A percentile compares a stretch with the other conserved stretches of the same genome.
phyloP scores from a whole-genome alignment of 1,140 invertebrate species.

The Lordiphosa clarofinis region DNA sequence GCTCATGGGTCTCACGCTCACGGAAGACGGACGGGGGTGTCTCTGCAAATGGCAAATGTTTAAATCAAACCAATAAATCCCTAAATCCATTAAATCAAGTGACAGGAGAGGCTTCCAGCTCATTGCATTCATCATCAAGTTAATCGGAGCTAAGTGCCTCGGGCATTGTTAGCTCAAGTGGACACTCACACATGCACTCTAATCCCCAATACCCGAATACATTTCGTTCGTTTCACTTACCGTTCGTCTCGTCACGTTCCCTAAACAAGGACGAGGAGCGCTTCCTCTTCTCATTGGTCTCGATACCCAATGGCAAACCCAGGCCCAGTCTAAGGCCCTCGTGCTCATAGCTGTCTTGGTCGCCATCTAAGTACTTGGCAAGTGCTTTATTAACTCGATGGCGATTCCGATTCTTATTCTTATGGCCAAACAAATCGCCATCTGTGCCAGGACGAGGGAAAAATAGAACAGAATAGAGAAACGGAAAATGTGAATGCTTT shows the following conservation, averaged over 20 bases:
- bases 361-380: slow-evolving; percentile 76
- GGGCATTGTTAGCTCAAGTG: slow-evolving; percentile 63
- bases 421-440: slow-evolving; percentile 61
- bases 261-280: slow-evolving; percentile 63
- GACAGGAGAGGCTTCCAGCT: slow-evolving; percentile 60
- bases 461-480: slow-evolving; percentile 11
- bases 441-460: slow-evolving; percentile 43
- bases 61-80: background rate
- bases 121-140: slow-evolving; percentile 68
- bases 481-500: slow-evolving; percentile 3
- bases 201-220: background rate
- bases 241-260: slow-evolving; percentile 71
- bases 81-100: slow-evolving; percentile 64
- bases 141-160: slow-evolving; percentile 68
- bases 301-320: slow-evolving; percentile 59
- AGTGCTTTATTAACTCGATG: slow-evolving; percentile 74
- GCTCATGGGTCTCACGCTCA: slow-evolving; percentile 60
- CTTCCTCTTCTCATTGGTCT: slow-evolving; percentile 62
- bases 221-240: slow-evolving; percentile 53
- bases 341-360: slow-evolving; percentile 60
- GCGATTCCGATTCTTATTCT: slow-evolving; percentile 69
- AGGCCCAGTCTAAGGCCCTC: slow-evolving; percentile 36
- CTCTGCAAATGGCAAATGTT: slow-evolving; percentile 14
- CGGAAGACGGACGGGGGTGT: slow-evolving; percentile 46
- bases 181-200: slow-evolving; percentile 37